Percentiles rank a stretch among this genome's conserved stretches.
phyloP scores from a whole-genome alignment of 2,888 invertebrate species.

The Phalera bucephala region DNA sequence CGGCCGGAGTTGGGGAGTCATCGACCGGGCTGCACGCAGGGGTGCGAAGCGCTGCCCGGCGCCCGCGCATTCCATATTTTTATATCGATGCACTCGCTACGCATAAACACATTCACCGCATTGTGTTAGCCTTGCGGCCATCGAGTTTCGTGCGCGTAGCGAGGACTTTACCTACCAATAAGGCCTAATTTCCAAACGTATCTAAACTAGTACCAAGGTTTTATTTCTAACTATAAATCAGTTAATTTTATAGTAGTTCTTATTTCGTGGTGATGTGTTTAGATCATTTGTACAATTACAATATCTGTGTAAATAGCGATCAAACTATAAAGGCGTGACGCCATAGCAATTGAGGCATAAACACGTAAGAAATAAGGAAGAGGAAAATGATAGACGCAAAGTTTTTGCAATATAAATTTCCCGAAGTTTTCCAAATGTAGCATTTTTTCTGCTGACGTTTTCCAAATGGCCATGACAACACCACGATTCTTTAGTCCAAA shows the following conservation, averaged over 20 bases:
- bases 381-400: too few relatives aligned
- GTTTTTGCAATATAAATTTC: too few relatives aligned
- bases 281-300: too few relatives aligned
- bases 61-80: slow-evolving; percentile 36
- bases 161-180: background rate
- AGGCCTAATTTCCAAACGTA: too few relatives aligned
- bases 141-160: background rate
- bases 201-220: too few relatives aligned
- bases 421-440: slow-evolving; percentile 1
- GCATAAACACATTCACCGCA: slow-evolving; percentile 21
- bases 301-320: too few relatives aligned
- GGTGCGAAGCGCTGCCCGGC: slow-evolving; percentile 41
- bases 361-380: too few relatives aligned
- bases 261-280: too few relatives aligned
- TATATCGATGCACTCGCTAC: slow-evolving; percentile 18
- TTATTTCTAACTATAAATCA: too few relatives aligned
- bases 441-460: background rate
- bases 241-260: too few relatives aligned
- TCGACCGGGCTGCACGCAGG: slow-evolving; percentile 67
- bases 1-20: slow-evolving; percentile 63
- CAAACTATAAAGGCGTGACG: too few relatives aligned
- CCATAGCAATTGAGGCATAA: too few relatives aligned
- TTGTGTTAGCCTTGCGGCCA: slow-evolving; percentile 1
- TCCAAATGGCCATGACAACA: background rate
- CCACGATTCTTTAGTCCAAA: slow-evolving; percentile 18